Evolutionary conservation across 2,797 vertebrate species (phyloP).

Genomic region (Manis pentadactyla): DNA sequence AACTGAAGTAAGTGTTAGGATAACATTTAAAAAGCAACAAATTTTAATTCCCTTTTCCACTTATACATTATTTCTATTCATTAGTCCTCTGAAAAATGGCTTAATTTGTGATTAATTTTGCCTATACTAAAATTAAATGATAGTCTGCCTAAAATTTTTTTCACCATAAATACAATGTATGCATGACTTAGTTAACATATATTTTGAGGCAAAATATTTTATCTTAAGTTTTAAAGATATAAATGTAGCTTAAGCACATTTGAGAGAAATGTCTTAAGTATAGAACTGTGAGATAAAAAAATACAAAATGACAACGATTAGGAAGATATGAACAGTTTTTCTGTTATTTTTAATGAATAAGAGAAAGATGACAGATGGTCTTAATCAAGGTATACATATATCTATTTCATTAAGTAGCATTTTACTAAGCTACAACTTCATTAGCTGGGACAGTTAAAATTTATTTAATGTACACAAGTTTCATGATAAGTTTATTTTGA

Average conservation of each 20-base stretch:
- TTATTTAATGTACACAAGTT: not conserved
- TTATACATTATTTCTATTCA: not conserved
- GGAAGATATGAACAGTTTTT: not conserved
- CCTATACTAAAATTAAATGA: not conserved
- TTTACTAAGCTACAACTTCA: not conserved
- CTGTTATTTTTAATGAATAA: not conserved
- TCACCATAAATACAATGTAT: not conserved
- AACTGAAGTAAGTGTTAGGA: not conserved
- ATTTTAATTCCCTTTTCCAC: not conserved
- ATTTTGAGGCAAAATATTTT: not conserved
- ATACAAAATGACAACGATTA: not conserved
- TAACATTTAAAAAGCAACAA: not conserved
- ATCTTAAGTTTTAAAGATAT: not conserved
- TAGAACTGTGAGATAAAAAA: not conserved
- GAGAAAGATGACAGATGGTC: not conserved
- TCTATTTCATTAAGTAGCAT: not conserved
- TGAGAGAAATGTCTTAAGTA: not conserved
- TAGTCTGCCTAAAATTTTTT: not conserved
- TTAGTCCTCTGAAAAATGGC: not conserved
- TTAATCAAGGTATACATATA: not conserved
- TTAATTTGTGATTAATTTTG: not conserved
- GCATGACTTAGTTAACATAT: not conserved
- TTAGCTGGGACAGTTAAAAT: not conserved
- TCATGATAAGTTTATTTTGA: not conserved
- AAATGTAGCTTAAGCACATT: not conserved